Evolutionary conservation across 2,113 vertebrate genomes (phyloP).

Genomic region (Cettia cetti): DNA sequence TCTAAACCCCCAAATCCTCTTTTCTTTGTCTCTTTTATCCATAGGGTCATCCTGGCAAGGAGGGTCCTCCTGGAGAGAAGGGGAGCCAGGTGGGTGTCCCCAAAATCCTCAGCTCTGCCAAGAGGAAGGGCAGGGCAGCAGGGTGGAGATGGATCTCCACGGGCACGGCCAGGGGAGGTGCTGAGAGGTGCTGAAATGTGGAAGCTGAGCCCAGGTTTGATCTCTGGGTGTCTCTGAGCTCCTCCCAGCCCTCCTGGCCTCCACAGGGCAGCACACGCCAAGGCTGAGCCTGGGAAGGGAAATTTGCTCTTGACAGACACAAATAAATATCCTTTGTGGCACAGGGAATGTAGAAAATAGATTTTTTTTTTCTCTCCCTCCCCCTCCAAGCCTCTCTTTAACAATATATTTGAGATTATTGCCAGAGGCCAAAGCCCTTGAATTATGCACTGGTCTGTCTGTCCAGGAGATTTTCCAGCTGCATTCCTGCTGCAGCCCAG

Average conservation of each 20-base stretch:
- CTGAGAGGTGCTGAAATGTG: background rate
- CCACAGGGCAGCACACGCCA: accelerated
- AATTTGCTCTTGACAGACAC: background rate
- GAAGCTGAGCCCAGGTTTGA: background rate
- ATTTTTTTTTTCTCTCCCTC: background rate
- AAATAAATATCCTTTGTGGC: background rate
- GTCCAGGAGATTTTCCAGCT: background rate
- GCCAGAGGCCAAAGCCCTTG: background rate
- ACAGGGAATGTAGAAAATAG: background rate
- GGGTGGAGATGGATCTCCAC: background rate
- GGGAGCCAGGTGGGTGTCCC: constrained; percentile 80
- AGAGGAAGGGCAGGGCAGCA: background rate
- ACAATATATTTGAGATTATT: background rate
- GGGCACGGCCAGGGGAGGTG: background rate
- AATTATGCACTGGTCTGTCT: background rate
- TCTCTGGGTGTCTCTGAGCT: background rate
- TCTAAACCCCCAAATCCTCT: background rate
- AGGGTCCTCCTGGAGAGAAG: constrained; percentile 93
- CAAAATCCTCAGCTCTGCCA: background rate
- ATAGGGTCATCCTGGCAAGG: constrained; percentile 97
- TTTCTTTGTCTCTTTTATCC: constrained; percentile 5
- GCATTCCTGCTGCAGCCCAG: background rate
- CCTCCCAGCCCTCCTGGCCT: background rate
- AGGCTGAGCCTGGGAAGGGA: background rate
- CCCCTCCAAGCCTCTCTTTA: background rate